Base-by-base conservation (phyloP, 2,888 invertebrate genomes). In the Protophormia terraenovae region DNA sequence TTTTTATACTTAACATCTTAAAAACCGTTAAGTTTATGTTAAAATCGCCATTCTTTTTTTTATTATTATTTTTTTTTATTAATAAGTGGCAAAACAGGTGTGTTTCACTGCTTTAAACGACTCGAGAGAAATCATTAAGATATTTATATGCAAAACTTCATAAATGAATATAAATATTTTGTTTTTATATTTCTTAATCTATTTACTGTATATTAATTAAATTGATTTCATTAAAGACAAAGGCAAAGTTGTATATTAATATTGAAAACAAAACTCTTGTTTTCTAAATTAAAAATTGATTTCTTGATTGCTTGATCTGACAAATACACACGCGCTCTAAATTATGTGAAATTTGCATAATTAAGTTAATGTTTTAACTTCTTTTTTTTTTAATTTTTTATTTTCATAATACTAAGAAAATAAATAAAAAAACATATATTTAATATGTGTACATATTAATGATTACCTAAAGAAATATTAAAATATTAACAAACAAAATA, bases 261-360 rank as follows among this genome's bases (percentile, higher is more conserved):
- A 38, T 8, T 12, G 14, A 38, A 38, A 12, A 2, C 14, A n/a
- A 24, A 71, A 53, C 32, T 67, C 41, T 58, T 32, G 35, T 67
- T 67, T 67, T 69, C 19, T 24, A 12, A 47, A 22, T 67, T 29
- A 27, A 47, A 69, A 69, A 60, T 4, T 50, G 29, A 7, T 41
- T 69, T 58, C 38, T 71, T 71, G 47, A 8, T 53, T 16, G 8
- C 10, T 41, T 41, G 7, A n/a, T 27, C n/a, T 19, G 4, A 32
- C n/a, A 53, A 29, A 53, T 38, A 67, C 38, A 72, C 60, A 76
- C 76, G 71, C 72, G 76, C 72, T 80, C 75, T 84, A 45, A 76
- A 77, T 80, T 84, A 80, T 77, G 66, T 45, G 60, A 60, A 76
- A 71, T 80, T 84, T 80, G 76, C 84, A 84, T 84, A 84, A 84